Conservation (phyloP, 2,888 invertebrate species). For the Ochropleura plecta region DNA sequence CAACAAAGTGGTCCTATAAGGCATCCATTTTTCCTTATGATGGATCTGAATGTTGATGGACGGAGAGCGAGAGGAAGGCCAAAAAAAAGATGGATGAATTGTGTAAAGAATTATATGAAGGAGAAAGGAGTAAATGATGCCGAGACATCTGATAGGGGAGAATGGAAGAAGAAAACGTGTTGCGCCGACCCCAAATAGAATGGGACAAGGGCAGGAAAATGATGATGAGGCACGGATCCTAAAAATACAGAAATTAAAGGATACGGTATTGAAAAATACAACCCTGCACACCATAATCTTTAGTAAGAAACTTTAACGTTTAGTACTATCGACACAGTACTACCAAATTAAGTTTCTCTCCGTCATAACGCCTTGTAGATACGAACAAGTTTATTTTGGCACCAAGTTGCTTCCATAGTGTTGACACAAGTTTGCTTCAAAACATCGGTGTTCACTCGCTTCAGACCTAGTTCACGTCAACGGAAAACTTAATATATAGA, state of each 20-base stretch:
- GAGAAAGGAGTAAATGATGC: too few species aligned
- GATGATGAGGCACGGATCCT: too few species aligned
- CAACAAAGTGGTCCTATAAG: too few species aligned
- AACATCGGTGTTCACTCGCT: constrained; percentile 5
- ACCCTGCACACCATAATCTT: neutral
- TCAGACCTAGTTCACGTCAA: constrained; percentile 18
- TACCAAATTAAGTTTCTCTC: constrained; percentile 17
- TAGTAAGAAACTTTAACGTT: neutral
- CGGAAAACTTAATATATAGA: constrained; percentile 32
- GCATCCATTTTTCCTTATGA: too few species aligned
- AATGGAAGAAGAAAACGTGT: too few species aligned
- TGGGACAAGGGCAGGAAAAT: too few species aligned
- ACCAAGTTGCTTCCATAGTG: neutral
- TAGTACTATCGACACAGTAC: neutral
- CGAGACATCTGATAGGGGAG: too few species aligned
- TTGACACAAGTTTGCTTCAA: constrained; percentile 32
- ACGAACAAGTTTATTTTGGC: constrained; percentile 27
- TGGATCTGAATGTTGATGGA: too few species aligned
- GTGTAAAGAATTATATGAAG: too few species aligned
- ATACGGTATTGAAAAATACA: neutral
- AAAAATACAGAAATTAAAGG: neutral
- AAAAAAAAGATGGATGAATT: too few species aligned
- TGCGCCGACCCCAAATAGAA: too few species aligned
- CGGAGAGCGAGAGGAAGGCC: too few species aligned
- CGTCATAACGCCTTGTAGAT: neutral